Conservation (phyloP, 1,140 invertebrate species). For the Brachionus manjavacas region DNA sequence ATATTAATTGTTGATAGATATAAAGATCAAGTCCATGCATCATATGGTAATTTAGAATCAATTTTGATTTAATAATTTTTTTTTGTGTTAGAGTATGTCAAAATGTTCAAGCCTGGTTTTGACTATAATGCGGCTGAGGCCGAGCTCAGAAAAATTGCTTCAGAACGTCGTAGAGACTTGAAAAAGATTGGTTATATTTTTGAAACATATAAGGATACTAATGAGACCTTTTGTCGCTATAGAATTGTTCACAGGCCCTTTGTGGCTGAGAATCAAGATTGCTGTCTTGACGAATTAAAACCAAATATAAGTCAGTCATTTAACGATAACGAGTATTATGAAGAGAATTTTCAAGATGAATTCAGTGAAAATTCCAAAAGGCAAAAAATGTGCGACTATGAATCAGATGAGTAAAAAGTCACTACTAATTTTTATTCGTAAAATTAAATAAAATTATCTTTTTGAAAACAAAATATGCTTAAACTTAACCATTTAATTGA, state of each 20-base stretch:
- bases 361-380: not conserved
- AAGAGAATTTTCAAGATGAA: not conserved
- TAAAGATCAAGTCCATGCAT: slow-evolving; percentile 17
- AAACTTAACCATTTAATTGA: too few relatives aligned
- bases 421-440: too few relatives aligned
- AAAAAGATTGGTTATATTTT: slow-evolving; percentile 11
- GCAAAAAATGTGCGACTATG: not conserved
- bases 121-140: not conserved
- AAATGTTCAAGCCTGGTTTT: slow-evolving; percentile 5
- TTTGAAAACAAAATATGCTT: too few relatives aligned
- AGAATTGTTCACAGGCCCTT: not conserved
- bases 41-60: not conserved
- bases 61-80: not conserved
- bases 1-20: slow-evolving; percentile 5
- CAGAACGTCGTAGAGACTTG: not conserved
- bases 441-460: too few relatives aligned
- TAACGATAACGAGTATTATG: not conserved
- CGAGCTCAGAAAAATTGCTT: not conserved
- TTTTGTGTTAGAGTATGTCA: not conserved
- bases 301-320: not conserved
- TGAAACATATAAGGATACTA: slow-evolving; percentile 5
- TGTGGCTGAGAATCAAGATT: not conserved
- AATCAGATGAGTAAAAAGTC: not conserved
- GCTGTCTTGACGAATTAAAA: not conserved
- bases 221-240: slow-evolving; percentile 15